These are phyloP conservation scores for Darevskia mixta DNA, from an alignment of 2,797 vertebrate species.

Conservation along the genomic window DNA sequence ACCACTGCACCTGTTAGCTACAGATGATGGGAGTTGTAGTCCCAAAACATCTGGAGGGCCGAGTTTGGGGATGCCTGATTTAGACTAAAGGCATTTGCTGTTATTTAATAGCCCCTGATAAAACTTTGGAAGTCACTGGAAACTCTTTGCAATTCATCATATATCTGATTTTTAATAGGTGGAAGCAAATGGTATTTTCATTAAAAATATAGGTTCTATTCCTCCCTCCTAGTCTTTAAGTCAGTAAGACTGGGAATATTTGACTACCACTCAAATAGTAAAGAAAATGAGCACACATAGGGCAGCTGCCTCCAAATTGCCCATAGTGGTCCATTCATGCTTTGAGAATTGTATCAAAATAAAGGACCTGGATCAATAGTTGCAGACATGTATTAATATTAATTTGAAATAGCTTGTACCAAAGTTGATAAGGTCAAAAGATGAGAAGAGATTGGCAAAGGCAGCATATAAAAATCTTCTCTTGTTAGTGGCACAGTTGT, in stretches of 20 bases:
- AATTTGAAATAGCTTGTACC: not conserved
- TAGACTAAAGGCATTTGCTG: not conserved
- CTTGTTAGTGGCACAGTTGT: not conserved
- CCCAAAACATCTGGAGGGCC: no score
- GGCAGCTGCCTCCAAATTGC: not conserved
- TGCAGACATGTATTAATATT: not conserved
- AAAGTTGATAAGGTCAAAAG: slow-evolving; percentile 8
- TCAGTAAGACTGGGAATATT: not conserved
- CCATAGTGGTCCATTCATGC: not conserved
- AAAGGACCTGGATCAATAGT: slow-evolving; percentile 4
- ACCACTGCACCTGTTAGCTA: no score
- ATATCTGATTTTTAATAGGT: not conserved
- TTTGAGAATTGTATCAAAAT: not conserved
- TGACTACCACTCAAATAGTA: not conserved
- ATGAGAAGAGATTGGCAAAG: not conserved
- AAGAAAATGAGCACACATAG: not conserved
- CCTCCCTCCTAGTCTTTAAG: not conserved
- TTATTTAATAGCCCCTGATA: not conserved
- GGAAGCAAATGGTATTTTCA: not conserved
- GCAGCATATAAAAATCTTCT: not conserved
- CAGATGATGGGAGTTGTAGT: no score
- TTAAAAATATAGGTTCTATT: not conserved
- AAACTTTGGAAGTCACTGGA: no score
- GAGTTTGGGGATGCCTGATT: no score
- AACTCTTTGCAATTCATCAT: not conserved